phyloP scores from a whole-genome alignment of 1,140 invertebrate species.

The Lepidurus couesii region DNA sequence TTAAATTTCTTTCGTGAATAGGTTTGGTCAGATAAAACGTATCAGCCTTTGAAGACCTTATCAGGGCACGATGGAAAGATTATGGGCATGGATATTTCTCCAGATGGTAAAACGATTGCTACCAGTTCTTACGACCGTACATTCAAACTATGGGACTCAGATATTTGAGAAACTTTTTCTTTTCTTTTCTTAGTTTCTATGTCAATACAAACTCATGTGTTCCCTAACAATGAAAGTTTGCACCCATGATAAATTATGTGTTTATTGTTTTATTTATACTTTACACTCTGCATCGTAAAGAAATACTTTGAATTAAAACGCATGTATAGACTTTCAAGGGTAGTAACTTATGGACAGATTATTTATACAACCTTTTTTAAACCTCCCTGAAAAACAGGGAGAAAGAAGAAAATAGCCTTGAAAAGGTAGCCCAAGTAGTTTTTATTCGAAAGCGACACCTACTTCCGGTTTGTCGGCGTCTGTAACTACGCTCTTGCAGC shows the following conservation, averaged over 20 bases:
- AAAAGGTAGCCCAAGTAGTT: neutral
- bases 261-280: neutral
- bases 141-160: constrained; percentile 94
- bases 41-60: constrained; percentile 90
- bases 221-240: neutral
- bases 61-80: constrained; percentile 94
- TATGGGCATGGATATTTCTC: constrained; percentile 82
- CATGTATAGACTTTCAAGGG: neutral
- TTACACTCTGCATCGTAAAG: neutral
- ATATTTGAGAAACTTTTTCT: constrained; percentile 42
- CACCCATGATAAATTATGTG: neutral
- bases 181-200: neutral
- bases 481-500: constrained; percentile 19
- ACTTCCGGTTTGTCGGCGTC: too few species aligned
- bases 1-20: constrained; percentile 39
- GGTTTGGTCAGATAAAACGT: constrained; percentile 91
- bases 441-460: neutral
- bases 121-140: constrained; percentile 93
- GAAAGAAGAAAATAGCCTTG: too few species aligned
- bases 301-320: neutral
- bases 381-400: too few species aligned
- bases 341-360: too few species aligned
- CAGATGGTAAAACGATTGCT: constrained; percentile 82
- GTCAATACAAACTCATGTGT: constrained; percentile 2
- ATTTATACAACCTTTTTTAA: too few species aligned